Evolutionary conservation across 1,140 invertebrate species (phyloP).

Genomic region (Heliothis virescens): DNA sequence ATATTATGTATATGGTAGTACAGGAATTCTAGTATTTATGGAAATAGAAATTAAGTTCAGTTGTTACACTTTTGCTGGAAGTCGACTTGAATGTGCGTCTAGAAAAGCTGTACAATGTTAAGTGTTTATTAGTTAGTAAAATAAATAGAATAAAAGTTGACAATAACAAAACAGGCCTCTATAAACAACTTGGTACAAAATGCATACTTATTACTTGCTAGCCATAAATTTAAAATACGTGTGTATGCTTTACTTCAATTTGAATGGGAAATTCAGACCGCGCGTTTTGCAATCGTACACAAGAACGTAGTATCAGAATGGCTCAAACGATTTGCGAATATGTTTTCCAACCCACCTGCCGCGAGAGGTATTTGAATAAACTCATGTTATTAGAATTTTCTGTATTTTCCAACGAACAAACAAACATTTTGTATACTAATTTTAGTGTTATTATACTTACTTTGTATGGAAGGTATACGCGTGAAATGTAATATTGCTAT

Average conservation of each 20-base stretch:
- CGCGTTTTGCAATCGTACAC: neutral
- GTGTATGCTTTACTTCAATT: slow-evolving; percentile 26
- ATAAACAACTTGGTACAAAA: neutral
- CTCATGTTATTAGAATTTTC: slow-evolving; percentile 38
- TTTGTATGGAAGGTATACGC: neutral
- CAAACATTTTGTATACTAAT: neutral
- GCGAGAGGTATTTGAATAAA: slow-evolving; percentile 33
- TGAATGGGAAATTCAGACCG: slow-evolving; percentile 35
- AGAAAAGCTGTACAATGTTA: no score
- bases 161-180: no score
- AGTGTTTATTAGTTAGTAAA: no score
- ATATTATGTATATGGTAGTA: neutral
- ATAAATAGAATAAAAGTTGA: no score
- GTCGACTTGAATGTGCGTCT: no score
- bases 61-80: no score
- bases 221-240: neutral
- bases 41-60: neutral
- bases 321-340: slow-evolving; percentile 40
- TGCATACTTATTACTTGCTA: slow-evolving; percentile 20
- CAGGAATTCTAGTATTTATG: neutral
- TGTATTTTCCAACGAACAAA: slow-evolving; percentile 21
- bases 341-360: slow-evolving; percentile 35
- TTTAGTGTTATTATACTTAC: neutral
- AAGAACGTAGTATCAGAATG: slow-evolving; percentile 22
- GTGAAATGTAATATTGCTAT: neutral